Percentiles rank a stretch among this genome's conserved stretches.
Evolutionary conservation across 2,797 vertebrate genomes (phyloP).

Genomic region (Carapus acus): DNA sequence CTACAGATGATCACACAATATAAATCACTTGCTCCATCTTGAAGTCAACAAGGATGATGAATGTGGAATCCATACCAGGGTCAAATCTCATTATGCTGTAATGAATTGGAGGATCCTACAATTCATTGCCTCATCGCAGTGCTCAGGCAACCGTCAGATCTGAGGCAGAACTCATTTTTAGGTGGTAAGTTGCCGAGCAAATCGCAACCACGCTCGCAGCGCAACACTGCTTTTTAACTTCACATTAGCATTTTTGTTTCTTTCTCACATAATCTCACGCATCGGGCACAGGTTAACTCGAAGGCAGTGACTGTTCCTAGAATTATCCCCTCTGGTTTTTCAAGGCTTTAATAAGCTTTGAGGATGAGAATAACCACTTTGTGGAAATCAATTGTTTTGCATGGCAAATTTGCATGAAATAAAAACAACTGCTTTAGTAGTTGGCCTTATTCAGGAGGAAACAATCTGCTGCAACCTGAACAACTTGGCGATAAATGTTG

Average conservation of each 20-base stretch:
- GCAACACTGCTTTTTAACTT: too few relatives aligned
- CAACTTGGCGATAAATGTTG: too few relatives aligned
- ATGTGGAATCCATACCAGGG: slow-evolving; percentile 27
- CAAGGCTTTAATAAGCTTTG: slow-evolving; percentile 48
- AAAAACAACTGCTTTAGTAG: slow-evolving; percentile 5
- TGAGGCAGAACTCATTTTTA: too few relatives aligned
- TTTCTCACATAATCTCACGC: too few relatives aligned
- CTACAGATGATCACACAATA: too few relatives aligned
- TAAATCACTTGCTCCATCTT: slow-evolving; percentile 34
- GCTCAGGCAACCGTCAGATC: too few relatives aligned
- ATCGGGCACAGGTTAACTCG: slow-evolving; percentile 27
- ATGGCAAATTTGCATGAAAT: slow-evolving; percentile 22
- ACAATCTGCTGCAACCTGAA: too few relatives aligned
- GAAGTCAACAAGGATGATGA: slow-evolving; percentile 38
- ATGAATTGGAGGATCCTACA: slow-evolving; percentile 25
- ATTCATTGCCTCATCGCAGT: too few relatives aligned
- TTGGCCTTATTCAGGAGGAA: not conserved
- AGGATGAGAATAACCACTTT: slow-evolving; percentile 44
- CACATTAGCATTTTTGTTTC: too few relatives aligned
- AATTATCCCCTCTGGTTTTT: slow-evolving; percentile 44
- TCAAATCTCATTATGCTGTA: slow-evolving; percentile 34
- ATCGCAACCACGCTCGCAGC: too few relatives aligned
- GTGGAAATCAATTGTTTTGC: slow-evolving; percentile 34
- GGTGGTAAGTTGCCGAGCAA: too few relatives aligned
- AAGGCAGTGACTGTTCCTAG: slow-evolving; percentile 38